A percentile compares a stretch with the other conserved stretches of the same genome.
phyloP scores from a whole-genome alignment of 2,888 invertebrate genomes.

The Phengaris arion region DNA sequence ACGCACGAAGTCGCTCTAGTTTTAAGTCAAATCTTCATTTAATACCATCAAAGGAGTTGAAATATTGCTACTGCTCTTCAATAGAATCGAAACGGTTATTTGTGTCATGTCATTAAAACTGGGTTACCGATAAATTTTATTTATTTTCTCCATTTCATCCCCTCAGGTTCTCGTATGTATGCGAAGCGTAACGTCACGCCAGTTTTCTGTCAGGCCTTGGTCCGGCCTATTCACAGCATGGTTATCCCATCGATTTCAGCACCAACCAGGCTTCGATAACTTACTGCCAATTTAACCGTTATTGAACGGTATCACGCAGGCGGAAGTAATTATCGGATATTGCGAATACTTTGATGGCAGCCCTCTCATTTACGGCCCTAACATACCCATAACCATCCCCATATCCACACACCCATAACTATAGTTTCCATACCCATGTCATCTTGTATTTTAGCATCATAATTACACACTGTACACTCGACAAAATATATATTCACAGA shows the following conservation, averaged over 20 bases:
- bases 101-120: neutral
- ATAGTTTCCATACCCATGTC: neutral
- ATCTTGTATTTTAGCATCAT: neutral
- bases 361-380: slow-evolving; percentile 13
- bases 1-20: no score
- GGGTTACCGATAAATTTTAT: no score
- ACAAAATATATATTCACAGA: no score
- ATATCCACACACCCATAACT: neutral
- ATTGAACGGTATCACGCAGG: slow-evolving; percentile 19
- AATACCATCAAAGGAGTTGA: neutral
- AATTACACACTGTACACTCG: neutral
- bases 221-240: neutral
- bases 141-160: no score
- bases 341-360: slow-evolving; percentile 27
- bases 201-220: neutral
- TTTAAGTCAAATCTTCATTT: neutral
- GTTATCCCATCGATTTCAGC: neutral
- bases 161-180: no score
- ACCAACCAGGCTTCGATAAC: slow-evolving; percentile 9
- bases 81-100: neutral
- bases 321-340: slow-evolving; percentile 28
- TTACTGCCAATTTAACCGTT: slow-evolving; percentile 13
- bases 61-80: no score
- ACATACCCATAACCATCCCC: neutral
- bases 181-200: neutral